Conservation (phyloP, 1,140 invertebrate species). For the Parasteatoda tepidariorum region DNA sequence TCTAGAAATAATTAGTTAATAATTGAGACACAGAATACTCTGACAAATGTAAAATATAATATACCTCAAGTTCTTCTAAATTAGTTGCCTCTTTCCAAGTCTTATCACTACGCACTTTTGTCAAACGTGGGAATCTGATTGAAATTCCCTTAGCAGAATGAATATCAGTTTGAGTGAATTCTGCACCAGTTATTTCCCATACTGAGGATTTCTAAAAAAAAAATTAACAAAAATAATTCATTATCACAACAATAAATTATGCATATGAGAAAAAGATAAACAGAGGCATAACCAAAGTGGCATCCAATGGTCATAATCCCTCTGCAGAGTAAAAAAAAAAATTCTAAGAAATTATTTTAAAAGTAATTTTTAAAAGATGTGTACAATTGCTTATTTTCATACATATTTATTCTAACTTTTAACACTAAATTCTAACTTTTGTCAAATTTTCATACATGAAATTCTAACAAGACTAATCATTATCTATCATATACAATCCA, state of each 20-base stretch:
- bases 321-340: background rate
- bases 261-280: background rate
- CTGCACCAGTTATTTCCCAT: constrained; percentile 94
- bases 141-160: constrained; percentile 93
- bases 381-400: background rate
- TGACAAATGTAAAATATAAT: background rate
- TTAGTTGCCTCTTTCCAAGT: constrained; percentile 84
- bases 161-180: constrained; percentile 86
- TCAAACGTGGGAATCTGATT: constrained; percentile 90
- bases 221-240: background rate
- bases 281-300: background rate
- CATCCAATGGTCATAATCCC: background rate
- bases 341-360: background rate
- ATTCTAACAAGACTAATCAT: too few species aligned
- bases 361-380: background rate
- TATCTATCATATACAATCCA: too few species aligned
- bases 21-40: background rate
- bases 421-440: too few species aligned
- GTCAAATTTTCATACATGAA: too few species aligned
- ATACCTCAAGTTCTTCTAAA: constrained; percentile 76
- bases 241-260: constrained; percentile 29
- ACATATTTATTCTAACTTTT: too few species aligned
- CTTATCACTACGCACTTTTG: constrained; percentile 85
- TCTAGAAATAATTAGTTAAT: background rate
- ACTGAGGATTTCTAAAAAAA: constrained; percentile 78